Percentiles rank a stretch among this genome's conserved stretches.
Evolutionary conservation across 2,113 vertebrate genomes (phyloP).

Genomic region (Amphiprion percula): DNA sequence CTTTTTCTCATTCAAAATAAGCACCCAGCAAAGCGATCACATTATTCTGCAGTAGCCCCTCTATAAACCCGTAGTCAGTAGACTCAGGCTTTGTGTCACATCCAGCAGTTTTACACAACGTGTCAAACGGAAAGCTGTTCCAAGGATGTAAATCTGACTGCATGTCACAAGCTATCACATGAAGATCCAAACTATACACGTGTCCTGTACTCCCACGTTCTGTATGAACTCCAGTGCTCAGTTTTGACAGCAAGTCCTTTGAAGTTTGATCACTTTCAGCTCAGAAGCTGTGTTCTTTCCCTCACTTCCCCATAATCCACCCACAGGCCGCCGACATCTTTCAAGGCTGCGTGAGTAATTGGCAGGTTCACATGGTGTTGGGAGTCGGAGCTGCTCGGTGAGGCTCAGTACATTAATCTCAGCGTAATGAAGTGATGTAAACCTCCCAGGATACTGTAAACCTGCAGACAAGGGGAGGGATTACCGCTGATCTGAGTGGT

Average conservation of each 20-base stretch:
- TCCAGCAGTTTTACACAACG: neutral
- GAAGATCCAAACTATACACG: slow-evolving; percentile 11
- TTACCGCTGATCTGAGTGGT: slow-evolving; percentile 38
- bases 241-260: slow-evolving; percentile 32
- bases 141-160: slow-evolving; percentile 2
- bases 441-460: slow-evolving; percentile 50
- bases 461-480: slow-evolving; percentile 29
- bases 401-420: slow-evolving; percentile 52
- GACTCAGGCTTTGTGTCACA: neutral
- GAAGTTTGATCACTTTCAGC: slow-evolving; percentile 56
- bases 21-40: neutral
- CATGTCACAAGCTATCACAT: slow-evolving; percentile 35
- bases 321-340: slow-evolving; percentile 50
- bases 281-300: slow-evolving; percentile 26
- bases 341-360: slow-evolving; percentile 62
- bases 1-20: neutral
- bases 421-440: slow-evolving; percentile 63
- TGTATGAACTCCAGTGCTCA: slow-evolving; percentile 7
- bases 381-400: slow-evolving; percentile 33
- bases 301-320: slow-evolving; percentile 54
- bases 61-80: neutral
- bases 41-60: neutral
- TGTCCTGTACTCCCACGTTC: slow-evolving; percentile 3
- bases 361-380: slow-evolving; percentile 43
- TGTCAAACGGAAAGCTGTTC: neutral